Evolutionary conservation across 2,797 vertebrate species (phyloP).

Genomic region (Typhlichthys subterraneus): DNA sequence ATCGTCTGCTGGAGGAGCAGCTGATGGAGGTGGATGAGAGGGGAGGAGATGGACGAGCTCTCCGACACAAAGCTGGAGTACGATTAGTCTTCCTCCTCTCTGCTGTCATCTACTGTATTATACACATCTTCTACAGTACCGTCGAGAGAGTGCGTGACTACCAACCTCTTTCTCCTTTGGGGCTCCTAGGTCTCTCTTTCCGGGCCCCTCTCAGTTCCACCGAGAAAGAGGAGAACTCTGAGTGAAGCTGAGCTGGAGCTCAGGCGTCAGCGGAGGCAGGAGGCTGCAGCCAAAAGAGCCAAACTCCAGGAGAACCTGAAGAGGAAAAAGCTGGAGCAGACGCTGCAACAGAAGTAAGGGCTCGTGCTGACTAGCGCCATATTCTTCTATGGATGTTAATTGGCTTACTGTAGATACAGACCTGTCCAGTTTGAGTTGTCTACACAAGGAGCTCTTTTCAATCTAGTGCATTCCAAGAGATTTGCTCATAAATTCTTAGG

Average conservation of each 20-base stretch:
- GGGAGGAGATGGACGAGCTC: conserved; percentile 75
- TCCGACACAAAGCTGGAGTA: conserved; percentile 84
- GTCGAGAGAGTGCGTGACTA: background rate
- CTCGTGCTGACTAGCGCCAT: background rate
- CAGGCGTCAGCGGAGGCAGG: conserved; percentile 74
- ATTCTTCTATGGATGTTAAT: background rate
- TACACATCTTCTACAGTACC: background rate
- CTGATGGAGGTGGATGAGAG: conserved; percentile 63
- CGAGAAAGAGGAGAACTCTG: conserved; percentile 78
- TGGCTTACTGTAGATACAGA: too few relatives aligned
- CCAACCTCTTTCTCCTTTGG: background rate
- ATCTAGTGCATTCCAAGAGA: background rate
- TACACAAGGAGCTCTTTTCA: background rate
- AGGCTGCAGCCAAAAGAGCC: conserved; percentile 84
- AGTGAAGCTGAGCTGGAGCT: conserved; percentile 81
- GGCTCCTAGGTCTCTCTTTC: conserved; percentile 67
- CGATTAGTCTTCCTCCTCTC: conserved; percentile 34
- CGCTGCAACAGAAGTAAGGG: conserved; percentile 84
- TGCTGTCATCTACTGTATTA: background rate
- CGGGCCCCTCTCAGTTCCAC: conserved; percentile 51
- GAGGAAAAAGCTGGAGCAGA: conserved; percentile 78
- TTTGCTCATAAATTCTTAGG: too few relatives aligned
- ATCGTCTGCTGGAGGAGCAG: conserved; percentile 81
- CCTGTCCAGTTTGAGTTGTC: too few relatives aligned
- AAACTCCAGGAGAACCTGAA: conserved; percentile 78